Evolutionary conservation across 2,113 vertebrate species (phyloP).

Genomic region (Camelus dromedarius): DNA sequence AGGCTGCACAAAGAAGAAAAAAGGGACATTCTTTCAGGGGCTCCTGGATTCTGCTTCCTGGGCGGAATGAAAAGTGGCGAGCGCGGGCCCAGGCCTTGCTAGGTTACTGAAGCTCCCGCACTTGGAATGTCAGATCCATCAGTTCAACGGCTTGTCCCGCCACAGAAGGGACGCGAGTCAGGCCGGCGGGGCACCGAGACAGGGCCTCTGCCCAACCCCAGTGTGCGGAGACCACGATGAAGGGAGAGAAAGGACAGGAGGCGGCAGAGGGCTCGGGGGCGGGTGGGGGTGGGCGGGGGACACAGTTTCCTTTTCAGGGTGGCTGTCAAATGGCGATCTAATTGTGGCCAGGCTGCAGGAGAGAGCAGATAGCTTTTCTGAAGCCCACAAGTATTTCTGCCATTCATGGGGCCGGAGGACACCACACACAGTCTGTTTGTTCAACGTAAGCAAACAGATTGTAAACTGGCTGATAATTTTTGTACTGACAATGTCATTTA

Average conservation of each 20-base stretch:
- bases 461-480: conserved; percentile 99
- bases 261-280: conserved; percentile 52
- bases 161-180: conserved; percentile 87
- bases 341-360: conserved; percentile 94
- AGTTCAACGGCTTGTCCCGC: conserved; percentile 81
- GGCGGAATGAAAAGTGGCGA: conserved; percentile 84
- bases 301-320: conserved; percentile 91
- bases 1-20: conserved; percentile 85
- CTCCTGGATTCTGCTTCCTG: conserved; percentile 81
- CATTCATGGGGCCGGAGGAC: conserved; percentile 97
- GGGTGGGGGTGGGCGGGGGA: conserved; percentile 3
- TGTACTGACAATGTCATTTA: conserved; percentile 99
- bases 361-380: conserved; percentile 94
- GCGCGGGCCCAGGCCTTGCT: conserved; percentile 87
- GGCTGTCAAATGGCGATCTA: conserved; percentile 98
- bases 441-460: conserved; percentile 99
- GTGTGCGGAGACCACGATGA: conserved; percentile 63
- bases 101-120: conserved; percentile 90
- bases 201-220: conserved; percentile 86
- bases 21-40: conserved; percentile 84
- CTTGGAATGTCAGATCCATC: conserved; percentile 90
- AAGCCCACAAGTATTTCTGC: conserved; percentile 94
- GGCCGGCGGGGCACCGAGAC: conserved; percentile 72
- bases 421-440: conserved; percentile 99
- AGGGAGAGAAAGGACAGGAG: conserved; percentile 56